A percentile compares a stretch with the other conserved stretches of the same genome.
These are phyloP conservation scores for Nemapogon koenigi DNA, from an alignment of 2,888 invertebrate species.

Conservation along the genomic window DNA sequence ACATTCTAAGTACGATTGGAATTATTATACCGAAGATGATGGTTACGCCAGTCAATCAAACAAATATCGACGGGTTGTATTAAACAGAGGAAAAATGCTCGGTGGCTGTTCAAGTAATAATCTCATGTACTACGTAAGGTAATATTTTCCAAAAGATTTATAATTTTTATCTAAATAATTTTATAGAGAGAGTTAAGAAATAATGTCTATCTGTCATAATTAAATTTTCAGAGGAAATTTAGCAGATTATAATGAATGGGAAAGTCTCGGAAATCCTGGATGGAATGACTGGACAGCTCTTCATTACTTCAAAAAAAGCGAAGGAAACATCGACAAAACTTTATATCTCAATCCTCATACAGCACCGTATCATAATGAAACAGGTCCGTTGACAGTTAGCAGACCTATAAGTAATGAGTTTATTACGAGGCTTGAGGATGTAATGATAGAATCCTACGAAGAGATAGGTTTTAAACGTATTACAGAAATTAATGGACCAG, in stretches of 20 bases:
- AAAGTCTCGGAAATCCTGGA: neutral
- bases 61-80: neutral
- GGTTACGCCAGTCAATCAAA: neutral
- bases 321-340: conserved; percentile 6
- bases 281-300: conserved; percentile 5
- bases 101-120: conserved; percentile 10
- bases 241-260: conserved; percentile 9
- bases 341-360: conserved; percentile 6
- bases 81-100: conserved; percentile 9
- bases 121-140: conserved; percentile 10
- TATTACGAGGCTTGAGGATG: neutral
- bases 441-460: conserved; percentile 4
- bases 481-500: conserved; percentile 9
- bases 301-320: conserved; percentile 12
- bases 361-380: conserved; percentile 9
- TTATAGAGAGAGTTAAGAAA: neutral
- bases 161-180: neutral
- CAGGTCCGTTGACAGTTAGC: conserved; percentile 8
- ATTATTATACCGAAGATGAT: conserved; percentile 6
- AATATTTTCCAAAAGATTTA: neutral
- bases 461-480: conserved; percentile 9
- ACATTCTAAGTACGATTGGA: conserved; percentile 2
- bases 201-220: too few relatives aligned
- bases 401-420: neutral
- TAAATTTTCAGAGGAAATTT: conserved; percentile 7